Base-by-base conservation (phyloP, 2,888 invertebrate genomes). In the Diogma glabrata region DNA sequence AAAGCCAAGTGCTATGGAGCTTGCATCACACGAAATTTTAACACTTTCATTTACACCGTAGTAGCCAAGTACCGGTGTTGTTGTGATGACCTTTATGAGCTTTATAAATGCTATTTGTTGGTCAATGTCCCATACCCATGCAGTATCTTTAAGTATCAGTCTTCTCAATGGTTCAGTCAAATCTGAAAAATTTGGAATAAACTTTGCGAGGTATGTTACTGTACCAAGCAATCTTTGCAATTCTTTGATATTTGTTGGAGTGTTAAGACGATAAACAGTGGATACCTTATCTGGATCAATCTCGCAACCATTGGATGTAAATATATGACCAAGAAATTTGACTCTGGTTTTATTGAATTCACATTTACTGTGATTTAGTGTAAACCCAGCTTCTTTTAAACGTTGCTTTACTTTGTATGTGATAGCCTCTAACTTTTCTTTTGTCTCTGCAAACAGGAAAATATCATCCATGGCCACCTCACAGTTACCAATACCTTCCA, bases 21-120 rank as follows among this genome's bases (percentile, higher is more conserved):
- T 38, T 38, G 16, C 38, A 38, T 38, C 16, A 6, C 38, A 38
- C 17, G 38, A 38, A 38, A 38, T 38, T 38, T 38, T 38, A 38
- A 38, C 38, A 19, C 38, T 38, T 14, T 38, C 3, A 38, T 38
- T 38, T 38, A 14, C 38, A 19, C 9, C 38, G 19, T 38, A 38
- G 19, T n/a, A n/a, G n/a, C n/a, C n/a, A n/a, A n/a, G n/a, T n/a
- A n/a, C n/a, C n/a, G n/a, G n/a, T n/a, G n/a, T n/a, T n/a, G n/a
- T n/a, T n/a, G n/a, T n/a, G n/a, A n/a, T n/a, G n/a, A n/a, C n/a
- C n/a, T n/a, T n/a, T n/a, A n/a, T n/a, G n/a, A n/a, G n/a, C n/a
- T n/a, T n/a, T n/a, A n/a, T n/a, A n/a, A n/a, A n/a, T n/a, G n/a
- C n/a, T n/a, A n/a, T n/a, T n/a, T n/a, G n/a, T n/a, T n/a, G n/a